These are phyloP conservation scores for Mastomys natalensis DNA, from an alignment of 2,113 vertebrate genomes.

Conservation along the genomic window DNA sequence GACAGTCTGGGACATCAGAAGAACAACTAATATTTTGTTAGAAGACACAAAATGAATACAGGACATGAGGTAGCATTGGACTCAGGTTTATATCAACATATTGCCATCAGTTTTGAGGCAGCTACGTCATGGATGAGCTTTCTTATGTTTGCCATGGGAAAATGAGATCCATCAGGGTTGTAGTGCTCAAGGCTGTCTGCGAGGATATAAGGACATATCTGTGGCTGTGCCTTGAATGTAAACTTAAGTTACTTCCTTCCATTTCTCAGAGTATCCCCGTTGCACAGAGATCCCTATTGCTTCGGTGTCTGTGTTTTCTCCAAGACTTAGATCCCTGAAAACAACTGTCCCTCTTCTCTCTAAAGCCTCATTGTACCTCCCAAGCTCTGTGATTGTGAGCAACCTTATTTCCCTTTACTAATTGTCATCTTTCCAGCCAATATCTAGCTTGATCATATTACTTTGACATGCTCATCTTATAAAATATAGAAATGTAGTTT, in stretches of 20 bases:
- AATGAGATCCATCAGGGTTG: not conserved
- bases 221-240: accelerated
- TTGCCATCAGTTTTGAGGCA: not conserved
- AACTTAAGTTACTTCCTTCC: not conserved
- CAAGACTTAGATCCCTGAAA: not conserved
- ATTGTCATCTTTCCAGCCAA: not conserved
- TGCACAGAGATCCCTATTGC: not conserved
- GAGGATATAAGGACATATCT: not conserved
- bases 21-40: not conserved
- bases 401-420: not conserved
- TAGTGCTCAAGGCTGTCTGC: not conserved
- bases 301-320: not conserved
- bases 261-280: not conserved
- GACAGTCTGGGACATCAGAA: not conserved
- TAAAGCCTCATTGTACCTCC: not conserved
- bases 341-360: not conserved
- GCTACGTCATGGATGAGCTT: not conserved
- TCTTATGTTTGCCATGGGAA: not conserved
- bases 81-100: not conserved
- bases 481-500: not conserved
- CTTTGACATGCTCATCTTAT: not conserved
- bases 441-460: not conserved
- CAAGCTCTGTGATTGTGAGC: not conserved
- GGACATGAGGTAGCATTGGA: not conserved
- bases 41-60: not conserved